phyloP scores from a whole-genome alignment of 1,140 invertebrate genomes.

The Drosophila nebulosa region DNA sequence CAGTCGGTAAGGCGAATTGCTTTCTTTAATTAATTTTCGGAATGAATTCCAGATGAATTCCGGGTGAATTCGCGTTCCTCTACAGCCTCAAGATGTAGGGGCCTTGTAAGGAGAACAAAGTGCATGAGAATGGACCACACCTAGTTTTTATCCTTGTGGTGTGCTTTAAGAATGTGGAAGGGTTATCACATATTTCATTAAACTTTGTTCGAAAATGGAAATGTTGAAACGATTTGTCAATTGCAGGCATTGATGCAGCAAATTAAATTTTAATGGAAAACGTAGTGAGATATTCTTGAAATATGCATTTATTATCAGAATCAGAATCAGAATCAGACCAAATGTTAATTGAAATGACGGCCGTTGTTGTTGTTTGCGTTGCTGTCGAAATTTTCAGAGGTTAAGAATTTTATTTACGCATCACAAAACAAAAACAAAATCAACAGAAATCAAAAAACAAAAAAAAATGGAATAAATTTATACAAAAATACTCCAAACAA shows the following conservation, averaged over 20 bases:
- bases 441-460: constrained; percentile 12
- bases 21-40: no score
- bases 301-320: neutral
- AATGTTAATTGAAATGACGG: neutral
- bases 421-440: constrained; percentile 35
- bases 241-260: neutral
- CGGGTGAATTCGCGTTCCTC: no score
- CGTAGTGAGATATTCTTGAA: neutral
- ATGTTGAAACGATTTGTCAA: neutral
- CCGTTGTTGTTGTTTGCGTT: neutral
- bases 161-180: neutral
- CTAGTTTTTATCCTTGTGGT: neutral
- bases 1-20: no score
- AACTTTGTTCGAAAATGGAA: neutral
- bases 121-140: no score
- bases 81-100: no score
- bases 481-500: constrained; percentile 41
- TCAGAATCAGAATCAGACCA: neutral
- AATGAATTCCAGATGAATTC: no score
- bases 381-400: neutral
- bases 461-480: constrained; percentile 34
- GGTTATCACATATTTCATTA: neutral
- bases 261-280: neutral
- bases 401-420: constrained; percentile 60
- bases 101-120: no score